Percentiles rank a stretch among this genome's conserved stretches.
These are phyloP conservation scores for Rhea pennata DNA, from an alignment of 2,113 vertebrate genomes.

Conservation along the genomic window DNA sequence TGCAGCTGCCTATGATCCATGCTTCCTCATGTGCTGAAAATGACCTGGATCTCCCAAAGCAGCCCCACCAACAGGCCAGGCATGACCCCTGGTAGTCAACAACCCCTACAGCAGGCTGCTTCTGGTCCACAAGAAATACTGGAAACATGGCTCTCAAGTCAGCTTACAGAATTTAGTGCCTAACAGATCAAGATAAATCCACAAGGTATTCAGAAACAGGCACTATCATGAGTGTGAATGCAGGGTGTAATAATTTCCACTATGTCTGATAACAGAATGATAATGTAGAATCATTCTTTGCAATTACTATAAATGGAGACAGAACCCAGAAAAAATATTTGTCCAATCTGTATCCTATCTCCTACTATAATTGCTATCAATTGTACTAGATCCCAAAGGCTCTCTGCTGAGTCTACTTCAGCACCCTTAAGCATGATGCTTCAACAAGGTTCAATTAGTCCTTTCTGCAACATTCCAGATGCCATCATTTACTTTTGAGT, in stretches of 20 bases:
- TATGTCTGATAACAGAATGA: background rate
- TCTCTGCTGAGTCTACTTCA: background rate
- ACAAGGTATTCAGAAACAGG: background rate
- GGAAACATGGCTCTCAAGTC: background rate
- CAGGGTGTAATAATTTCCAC: background rate
- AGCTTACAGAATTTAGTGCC: background rate
- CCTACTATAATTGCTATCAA: background rate
- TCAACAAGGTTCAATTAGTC: background rate
- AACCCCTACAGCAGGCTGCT: background rate
- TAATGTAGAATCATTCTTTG: background rate
- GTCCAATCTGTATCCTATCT: background rate
- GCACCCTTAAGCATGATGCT: background rate
- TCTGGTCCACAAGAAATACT: background rate
- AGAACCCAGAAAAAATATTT: background rate
- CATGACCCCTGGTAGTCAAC: background rate
- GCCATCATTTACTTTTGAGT: background rate
- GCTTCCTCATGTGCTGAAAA: background rate
- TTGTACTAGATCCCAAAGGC: background rate
- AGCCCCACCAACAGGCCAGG: background rate
- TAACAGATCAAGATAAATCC: background rate
- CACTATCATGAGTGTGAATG: background rate
- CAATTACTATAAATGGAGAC: background rate
- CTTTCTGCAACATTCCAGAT: background rate
- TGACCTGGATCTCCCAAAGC: background rate
- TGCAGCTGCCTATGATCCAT: background rate